These are phyloP conservation scores for Monopis laevigella DNA, from an alignment of 2,888 invertebrate genomes.

Conservation along the genomic window DNA sequence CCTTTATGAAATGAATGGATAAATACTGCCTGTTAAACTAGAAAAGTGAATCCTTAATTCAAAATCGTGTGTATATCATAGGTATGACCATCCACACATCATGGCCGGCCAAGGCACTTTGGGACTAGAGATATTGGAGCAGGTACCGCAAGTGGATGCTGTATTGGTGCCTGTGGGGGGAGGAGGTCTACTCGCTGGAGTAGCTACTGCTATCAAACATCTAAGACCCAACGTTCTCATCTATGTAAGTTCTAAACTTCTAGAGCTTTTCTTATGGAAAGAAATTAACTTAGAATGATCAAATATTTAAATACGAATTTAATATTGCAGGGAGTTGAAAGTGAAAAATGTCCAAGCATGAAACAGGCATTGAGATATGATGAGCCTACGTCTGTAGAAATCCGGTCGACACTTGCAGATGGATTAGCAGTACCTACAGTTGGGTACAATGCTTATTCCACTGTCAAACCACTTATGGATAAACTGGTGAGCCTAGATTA, in stretches of 20 bases:
- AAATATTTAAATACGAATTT: neutral
- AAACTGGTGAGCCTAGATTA: conserved; percentile 75
- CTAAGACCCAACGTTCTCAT: conserved; percentile 84
- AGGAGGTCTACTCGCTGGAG: conserved; percentile 92
- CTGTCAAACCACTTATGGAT: conserved; percentile 77
- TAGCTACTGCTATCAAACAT: conserved; percentile 89
- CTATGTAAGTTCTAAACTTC: conserved; percentile 86
- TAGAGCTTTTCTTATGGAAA: too few species aligned
- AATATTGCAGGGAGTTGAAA: conserved; percentile 82
- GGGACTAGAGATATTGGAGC: conserved; percentile 91
- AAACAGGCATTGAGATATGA: conserved; percentile 74
- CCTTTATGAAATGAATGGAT: too few species aligned
- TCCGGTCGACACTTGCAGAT: conserved; percentile 84
- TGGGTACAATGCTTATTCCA: conserved; percentile 85
- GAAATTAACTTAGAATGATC: too few species aligned
- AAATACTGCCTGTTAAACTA: too few species aligned
- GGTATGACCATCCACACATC: conserved; percentile 95
- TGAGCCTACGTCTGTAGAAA: conserved; percentile 72
- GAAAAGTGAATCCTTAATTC: too few species aligned
- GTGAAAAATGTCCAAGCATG: conserved; percentile 91
- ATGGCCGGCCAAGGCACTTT: conserved; percentile 96
- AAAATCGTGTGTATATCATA: conserved; percentile 32
- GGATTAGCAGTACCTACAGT: conserved; percentile 89
- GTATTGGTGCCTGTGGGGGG: conserved; percentile 93
- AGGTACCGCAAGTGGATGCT: conserved; percentile 88